Conservation (phyloP, 1,140 invertebrate species). For the Hormaphis cornu region DNA sequence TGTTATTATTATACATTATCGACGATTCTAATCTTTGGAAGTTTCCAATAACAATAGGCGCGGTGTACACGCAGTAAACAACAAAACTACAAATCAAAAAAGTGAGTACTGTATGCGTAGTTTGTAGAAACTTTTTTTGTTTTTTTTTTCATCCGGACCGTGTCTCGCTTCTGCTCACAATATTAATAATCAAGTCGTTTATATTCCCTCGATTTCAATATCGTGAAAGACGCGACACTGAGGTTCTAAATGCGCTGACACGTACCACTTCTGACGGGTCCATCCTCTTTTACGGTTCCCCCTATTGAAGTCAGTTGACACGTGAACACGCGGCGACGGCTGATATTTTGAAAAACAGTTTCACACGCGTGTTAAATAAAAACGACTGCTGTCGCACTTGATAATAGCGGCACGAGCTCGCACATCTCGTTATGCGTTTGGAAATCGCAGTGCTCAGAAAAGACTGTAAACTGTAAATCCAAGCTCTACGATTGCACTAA, state of each 20-base stretch:
- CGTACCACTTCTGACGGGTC: background rate
- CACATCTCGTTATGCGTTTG: no score
- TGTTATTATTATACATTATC: background rate
- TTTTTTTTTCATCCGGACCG: no score
- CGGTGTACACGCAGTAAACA: background rate
- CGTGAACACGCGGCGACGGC: background rate
- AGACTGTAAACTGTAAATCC: no score
- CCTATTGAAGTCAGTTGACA: background rate
- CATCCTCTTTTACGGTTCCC: background rate
- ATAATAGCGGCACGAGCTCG: no score
- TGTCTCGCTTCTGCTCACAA: background rate
- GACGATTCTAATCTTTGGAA: background rate
- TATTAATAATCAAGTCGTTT: slow-evolving; percentile 21
- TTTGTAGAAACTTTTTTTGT: no score
- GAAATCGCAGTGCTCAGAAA: no score
- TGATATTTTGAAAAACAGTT: background rate
- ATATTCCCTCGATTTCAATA: slow-evolving; percentile 23
- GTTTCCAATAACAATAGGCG: slow-evolving; percentile 10
- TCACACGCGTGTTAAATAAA: background rate
- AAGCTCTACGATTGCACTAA: no score
- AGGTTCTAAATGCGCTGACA: slow-evolving; percentile 8
- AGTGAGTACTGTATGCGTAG: background rate
- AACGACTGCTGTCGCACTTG: no score
- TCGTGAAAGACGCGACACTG: background rate
- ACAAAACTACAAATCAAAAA: background rate